Evolutionary conservation across 2,113 vertebrate species (phyloP), one percentile per base, ranked within the genome.

Genomic region (Melanerpes aurifrons): DNA sequence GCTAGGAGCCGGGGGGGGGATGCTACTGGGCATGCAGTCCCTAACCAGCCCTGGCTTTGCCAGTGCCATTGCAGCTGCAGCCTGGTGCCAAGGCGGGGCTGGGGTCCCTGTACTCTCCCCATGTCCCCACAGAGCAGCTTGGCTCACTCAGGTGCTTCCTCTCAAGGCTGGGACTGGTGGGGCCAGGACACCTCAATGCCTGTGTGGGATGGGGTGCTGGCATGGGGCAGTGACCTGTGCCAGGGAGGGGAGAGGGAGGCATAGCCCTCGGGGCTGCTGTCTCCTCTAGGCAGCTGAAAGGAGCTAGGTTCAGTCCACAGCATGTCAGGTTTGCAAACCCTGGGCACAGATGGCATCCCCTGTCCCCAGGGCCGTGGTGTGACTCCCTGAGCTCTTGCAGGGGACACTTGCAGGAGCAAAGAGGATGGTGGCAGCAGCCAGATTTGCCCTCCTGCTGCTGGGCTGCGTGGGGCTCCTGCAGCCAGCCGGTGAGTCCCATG

Each of bases 371-470:
- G 24, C 20, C 25, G 6, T 14, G 8, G 2, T 47, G 62, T 82
- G 68, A 92, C 22, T 48, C 20, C 31, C 5, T 0, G 0, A 40
- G 28, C 25, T 61, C 62, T 91, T 68, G 5, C 58, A 94, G 92
- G 75, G 19, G n/a, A 56, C 5, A 0, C 32, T 2, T 54, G n/a
- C 18, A 4, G 82, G 54, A 68, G 31, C 7, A 9, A 64, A 53
- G 62, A 94, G 66, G 88, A 96, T 96, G 96, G 54, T 12, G 72
- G 62, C 80, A 15, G 56, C 7, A 0, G 35, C 40, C 76, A 81
- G 92, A 53, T 15, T 89, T 1, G 0, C 66, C 13, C 19, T 96
- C 5, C 86, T 96, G 76, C 69, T 96, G 80, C 88, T 96, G 93
- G 66, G 86, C 88, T 96, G 69, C 2, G 2, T 2, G 20, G 93